These are phyloP conservation scores for Neodiprion lecontei DNA, from an alignment of 1,140 invertebrate species.

Conservation along the genomic window DNA sequence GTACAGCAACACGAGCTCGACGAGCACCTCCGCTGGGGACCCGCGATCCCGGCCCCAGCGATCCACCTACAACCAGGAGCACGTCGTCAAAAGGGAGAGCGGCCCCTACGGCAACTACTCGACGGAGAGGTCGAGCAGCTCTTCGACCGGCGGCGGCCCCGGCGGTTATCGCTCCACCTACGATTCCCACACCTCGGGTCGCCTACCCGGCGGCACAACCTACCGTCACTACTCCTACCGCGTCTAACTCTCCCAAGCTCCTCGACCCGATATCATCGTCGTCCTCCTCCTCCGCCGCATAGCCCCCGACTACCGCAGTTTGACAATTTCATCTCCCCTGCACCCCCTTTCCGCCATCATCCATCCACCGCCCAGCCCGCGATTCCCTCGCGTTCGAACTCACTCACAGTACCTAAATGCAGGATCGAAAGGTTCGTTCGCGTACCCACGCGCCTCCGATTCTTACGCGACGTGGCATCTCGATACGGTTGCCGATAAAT, in stretches of 20 bases:
- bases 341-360: background rate
- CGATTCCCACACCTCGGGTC: constrained; percentile 75
- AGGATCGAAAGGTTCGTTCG: background rate
- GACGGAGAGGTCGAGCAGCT: constrained; percentile 74
- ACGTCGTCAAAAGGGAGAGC: constrained; percentile 70
- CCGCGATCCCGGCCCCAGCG: constrained; percentile 64
- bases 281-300: background rate
- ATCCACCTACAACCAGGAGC: constrained; percentile 67
- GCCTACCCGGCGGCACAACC: constrained; percentile 78
- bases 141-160: constrained; percentile 71
- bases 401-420: background rate
- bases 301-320: background rate
- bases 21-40: constrained; percentile 61
- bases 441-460: no score
- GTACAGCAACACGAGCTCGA: constrained; percentile 68
- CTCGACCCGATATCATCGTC: constrained; percentile 17
- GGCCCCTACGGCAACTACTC: constrained; percentile 72
- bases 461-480: background rate
- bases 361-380: background rate
- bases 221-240: constrained; percentile 87
- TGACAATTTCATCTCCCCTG: background rate
- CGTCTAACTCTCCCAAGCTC: constrained; percentile 65
- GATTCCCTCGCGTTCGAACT: background rate
- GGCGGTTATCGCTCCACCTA: constrained; percentile 80
- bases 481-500: background rate